Evolutionary conservation across 2,888 invertebrate species (phyloP).

Genomic region (Macrosoma leucophasiata): DNA sequence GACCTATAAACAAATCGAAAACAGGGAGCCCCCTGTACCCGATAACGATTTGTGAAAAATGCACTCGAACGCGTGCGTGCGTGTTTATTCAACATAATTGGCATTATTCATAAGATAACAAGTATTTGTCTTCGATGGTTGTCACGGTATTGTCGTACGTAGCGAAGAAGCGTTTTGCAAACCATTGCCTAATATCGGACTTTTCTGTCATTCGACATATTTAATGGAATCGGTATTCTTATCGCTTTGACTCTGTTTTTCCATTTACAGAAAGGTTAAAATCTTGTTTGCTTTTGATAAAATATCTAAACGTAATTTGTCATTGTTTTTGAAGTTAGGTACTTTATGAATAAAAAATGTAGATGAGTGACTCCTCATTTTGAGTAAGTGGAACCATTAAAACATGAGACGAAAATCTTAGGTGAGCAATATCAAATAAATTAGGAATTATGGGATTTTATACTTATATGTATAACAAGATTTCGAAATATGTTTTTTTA

Average conservation of each 20-base stretch:
- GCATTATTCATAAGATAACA: constrained; percentile 75
- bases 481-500: too few species aligned
- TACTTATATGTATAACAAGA: too few species aligned
- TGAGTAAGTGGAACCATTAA: too few species aligned
- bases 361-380: too few species aligned
- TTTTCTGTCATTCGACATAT: constrained; percentile 35
- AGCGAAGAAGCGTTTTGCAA: constrained; percentile 60
- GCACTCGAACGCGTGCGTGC: constrained; percentile 55
- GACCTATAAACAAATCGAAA: too few species aligned
- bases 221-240: constrained; percentile 1
- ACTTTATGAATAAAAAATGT: too few species aligned
- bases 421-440: too few species aligned
- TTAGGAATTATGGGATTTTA: too few species aligned
- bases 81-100: constrained; percentile 70
- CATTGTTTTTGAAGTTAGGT: too few species aligned
- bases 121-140: constrained; percentile 67
- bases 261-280: constrained; percentile 5
- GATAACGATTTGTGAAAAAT: constrained; percentile 63
- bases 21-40: constrained; percentile 55
- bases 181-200: constrained; percentile 57
- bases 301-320: too few species aligned
- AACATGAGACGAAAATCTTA: too few species aligned
- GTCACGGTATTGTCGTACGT: constrained; percentile 63
- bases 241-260: constrained; percentile 6
- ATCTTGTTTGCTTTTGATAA: constrained; percentile 10